A percentile compares a stretch with the other conserved stretches of the same genome.
Evolutionary conservation across 2,113 vertebrate species (phyloP).

Genomic region (Azemiops feae): DNA sequence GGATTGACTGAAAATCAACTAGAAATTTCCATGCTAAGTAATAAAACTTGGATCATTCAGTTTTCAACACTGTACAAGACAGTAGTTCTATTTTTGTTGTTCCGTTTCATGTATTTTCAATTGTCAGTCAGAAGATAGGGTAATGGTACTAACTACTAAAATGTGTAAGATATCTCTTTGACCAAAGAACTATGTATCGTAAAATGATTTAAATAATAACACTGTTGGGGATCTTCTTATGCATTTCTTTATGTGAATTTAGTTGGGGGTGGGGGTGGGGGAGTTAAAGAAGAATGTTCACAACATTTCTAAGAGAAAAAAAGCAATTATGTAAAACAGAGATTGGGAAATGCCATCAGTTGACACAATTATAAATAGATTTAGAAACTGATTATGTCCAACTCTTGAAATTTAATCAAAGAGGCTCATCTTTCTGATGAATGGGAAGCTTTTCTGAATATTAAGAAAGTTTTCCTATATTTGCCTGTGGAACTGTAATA

Average conservation of each 20-base stretch:
- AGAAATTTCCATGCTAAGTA: background rate
- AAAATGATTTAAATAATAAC: background rate
- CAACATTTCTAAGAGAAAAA: background rate
- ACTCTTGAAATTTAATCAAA: background rate
- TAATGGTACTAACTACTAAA: background rate
- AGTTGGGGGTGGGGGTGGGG: background rate
- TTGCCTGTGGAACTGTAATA: background rate
- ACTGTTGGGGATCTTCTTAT: background rate
- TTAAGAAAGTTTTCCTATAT: background rate
- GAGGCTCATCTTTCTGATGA: background rate
- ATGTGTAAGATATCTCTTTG: background rate
- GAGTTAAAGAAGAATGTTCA: background rate
- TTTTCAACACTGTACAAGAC: background rate
- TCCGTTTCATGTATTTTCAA: background rate
- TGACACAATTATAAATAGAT: background rate
- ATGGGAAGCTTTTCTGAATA: background rate
- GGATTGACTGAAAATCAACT: background rate
- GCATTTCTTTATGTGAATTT: background rate
- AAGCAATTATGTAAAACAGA: background rate
- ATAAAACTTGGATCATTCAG: background rate
- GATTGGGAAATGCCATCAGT: background rate
- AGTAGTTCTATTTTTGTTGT: background rate
- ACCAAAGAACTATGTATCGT: background rate
- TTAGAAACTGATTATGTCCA: background rate
- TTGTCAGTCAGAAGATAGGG: background rate